Percentiles rank a stretch among this genome's conserved stretches.
Conservation (phyloP, 2,888 invertebrate species). For the Dryobotodes eremita region DNA sequence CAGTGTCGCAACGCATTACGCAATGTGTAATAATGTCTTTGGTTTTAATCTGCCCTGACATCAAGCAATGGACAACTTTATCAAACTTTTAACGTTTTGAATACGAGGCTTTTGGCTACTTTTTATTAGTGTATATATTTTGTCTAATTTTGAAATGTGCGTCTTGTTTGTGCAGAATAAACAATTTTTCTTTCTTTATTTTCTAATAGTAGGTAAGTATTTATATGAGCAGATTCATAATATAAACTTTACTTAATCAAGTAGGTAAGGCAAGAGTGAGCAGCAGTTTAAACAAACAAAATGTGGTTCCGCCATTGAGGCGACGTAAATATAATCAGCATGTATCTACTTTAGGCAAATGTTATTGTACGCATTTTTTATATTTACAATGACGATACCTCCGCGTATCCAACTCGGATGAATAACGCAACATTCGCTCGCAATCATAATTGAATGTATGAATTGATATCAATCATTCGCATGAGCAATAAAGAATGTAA, state of each 20-base stretch:
- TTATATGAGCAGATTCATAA: no score
- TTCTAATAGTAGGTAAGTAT: not conserved
- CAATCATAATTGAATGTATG: conserved; percentile 76
- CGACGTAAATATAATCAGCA: not conserved
- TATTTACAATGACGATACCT: conserved; percentile 55
- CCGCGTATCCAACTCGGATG: conserved; percentile 58
- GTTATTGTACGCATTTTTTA: conserved; percentile 59
- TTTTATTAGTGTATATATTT: no score
- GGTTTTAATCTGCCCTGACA: no score
- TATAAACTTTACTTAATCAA: not conserved
- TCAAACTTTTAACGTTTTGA: no score
- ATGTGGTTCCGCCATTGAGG: not conserved
- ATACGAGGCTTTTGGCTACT: no score
- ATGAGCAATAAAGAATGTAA: conserved; percentile 73
- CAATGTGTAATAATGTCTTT: no score
- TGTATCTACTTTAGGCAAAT: conserved; percentile 24
- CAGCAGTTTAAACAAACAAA: not conserved
- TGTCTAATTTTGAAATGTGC: no score
- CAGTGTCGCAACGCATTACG: no score
- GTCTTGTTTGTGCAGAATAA: no score
- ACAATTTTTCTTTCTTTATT: no score
- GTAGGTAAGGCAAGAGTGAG: not conserved
- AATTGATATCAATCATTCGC: conserved; percentile 82
- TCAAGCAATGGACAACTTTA: no score
- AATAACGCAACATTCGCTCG: conserved; percentile 79